These are phyloP conservation scores for Caenorhabditis imperialis DNA, from an alignment of 2,888 invertebrate species.

Conservation along the genomic window DNA sequence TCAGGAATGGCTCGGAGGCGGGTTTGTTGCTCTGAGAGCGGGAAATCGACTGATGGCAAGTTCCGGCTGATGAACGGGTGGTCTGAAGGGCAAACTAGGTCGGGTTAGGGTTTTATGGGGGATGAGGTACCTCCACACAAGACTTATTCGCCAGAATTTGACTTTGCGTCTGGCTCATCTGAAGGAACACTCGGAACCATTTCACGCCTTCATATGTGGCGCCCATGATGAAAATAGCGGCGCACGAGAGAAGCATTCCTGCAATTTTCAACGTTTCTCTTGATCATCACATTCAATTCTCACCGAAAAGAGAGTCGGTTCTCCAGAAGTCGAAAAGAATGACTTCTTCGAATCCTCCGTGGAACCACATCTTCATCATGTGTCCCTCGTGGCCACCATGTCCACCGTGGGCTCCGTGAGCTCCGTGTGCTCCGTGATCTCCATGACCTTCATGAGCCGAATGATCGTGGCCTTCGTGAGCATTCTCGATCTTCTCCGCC, in stretches of 20 bases:
- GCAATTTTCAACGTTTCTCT: no score
- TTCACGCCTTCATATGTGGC: conserved; percentile 95
- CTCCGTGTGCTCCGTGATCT: conserved; percentile 12
- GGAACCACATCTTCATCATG: conserved; percentile 78
- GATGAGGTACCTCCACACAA: conserved; percentile 37
- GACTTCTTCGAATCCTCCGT: conserved; percentile 75
- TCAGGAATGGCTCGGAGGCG: conserved; percentile 43
- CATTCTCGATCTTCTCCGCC: conserved; percentile 3
- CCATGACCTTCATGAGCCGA: conserved; percentile 19
- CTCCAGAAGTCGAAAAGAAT: conserved; percentile 76
- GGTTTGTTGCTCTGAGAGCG: conserved; percentile 16
- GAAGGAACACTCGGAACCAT: conserved; percentile 82
- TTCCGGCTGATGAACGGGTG: conserved; percentile 27
- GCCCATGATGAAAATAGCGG: conserved; percentile 92
- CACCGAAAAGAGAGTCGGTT: conserved; percentile 64
- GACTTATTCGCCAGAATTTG: conserved; percentile 43
- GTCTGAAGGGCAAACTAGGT: conserved; percentile 39
- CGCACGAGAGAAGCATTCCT: conserved; percentile 88
- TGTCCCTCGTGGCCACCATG: conserved; percentile 53
- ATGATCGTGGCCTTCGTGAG: neutral
- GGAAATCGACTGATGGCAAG: conserved; percentile 32
- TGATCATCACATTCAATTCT: neutral
- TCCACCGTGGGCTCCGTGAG: conserved; percentile 5
- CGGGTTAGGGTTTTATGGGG: neutral
- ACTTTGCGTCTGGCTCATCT: conserved; percentile 48